Percentiles rank a stretch among this genome's conserved stretches.
Evolutionary conservation across 2,797 vertebrate genomes (phyloP).

Genomic region (Chelon labrosus): DNA sequence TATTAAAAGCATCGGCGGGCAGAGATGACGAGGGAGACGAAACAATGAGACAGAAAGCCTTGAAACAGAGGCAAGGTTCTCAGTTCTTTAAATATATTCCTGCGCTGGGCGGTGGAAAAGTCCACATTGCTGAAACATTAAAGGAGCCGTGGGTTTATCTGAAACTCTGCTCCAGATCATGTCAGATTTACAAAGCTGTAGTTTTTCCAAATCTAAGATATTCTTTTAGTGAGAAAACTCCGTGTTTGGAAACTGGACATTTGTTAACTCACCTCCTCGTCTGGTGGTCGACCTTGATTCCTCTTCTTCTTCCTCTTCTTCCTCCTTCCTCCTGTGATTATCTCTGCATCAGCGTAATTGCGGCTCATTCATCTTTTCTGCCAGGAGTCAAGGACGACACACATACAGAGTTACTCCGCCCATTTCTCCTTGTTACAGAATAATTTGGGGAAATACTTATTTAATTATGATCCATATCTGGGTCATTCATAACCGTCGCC

Average conservation of each 20-base stretch:
- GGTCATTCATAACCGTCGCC: slow-evolving; percentile 48
- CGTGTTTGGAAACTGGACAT: too few species aligned
- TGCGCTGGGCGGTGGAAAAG: neutral
- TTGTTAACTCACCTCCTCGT: neutral
- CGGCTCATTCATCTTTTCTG: slow-evolving; percentile 68
- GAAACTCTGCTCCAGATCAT: neutral
- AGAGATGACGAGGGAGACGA: too few species aligned
- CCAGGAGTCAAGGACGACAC: slow-evolving; percentile 56
- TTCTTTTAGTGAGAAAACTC: neutral
- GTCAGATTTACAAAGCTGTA: neutral
- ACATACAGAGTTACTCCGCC: slow-evolving; percentile 25
- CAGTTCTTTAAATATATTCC: neutral
- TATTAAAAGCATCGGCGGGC: too few species aligned
- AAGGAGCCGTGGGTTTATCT: neutral
- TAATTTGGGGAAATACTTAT: slow-evolving; percentile 63
- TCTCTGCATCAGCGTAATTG: slow-evolving; percentile 64
- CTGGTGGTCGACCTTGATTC: slow-evolving; percentile 48
- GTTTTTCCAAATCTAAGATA: neutral
- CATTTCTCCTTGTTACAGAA: slow-evolving; percentile 53
- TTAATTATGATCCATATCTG: slow-evolving; percentile 74
- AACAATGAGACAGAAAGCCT: too few species aligned
- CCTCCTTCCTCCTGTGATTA: slow-evolving; percentile 39
- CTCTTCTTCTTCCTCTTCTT: neutral
- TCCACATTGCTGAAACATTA: neutral
- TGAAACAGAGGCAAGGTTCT: neutral